Evolutionary conservation across 2,888 invertebrate species (phyloP).

Genomic region (Tricholauxania praeusta): DNA sequence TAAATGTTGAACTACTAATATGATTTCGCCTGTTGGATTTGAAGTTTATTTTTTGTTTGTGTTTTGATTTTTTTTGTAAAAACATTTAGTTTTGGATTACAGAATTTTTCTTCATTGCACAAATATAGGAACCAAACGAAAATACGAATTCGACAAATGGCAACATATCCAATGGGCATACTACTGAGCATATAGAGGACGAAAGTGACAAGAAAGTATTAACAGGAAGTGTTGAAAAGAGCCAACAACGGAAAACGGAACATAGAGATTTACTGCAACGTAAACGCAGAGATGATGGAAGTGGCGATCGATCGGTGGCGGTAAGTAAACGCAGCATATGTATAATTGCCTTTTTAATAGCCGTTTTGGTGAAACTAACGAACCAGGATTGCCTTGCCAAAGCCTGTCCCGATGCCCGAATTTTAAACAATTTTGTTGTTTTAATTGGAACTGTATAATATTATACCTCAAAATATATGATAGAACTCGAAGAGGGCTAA

Average conservation of each 20-base stretch:
- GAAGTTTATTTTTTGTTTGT: slow-evolving; percentile 11
- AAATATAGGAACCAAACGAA: slow-evolving; percentile 62
- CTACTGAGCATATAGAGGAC: slow-evolving; percentile 49
- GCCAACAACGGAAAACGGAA: slow-evolving; percentile 40
- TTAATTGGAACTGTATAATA: too few species aligned
- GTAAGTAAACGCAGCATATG: slow-evolving; percentile 50
- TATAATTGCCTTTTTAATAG: too few species aligned
- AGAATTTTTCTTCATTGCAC: slow-evolving; percentile 34
- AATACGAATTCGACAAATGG: slow-evolving; percentile 61
- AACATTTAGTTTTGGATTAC: not conserved
- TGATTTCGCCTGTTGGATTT: not conserved
- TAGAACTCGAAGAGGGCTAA: too few species aligned
- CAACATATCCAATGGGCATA: slow-evolving; percentile 67
- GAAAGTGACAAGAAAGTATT: slow-evolving; percentile 39
- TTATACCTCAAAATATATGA: too few species aligned
- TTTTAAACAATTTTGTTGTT: too few species aligned
- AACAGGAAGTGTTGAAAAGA: slow-evolving; percentile 37
- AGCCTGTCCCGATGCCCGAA: too few species aligned
- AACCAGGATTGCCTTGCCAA: too few species aligned
- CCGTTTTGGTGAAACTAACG: too few species aligned
- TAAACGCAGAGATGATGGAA: slow-evolving; percentile 62
- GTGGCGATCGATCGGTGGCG: slow-evolving; percentile 64
- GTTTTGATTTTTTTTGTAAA: not conserved
- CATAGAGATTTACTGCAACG: slow-evolving; percentile 48
- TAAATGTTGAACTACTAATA: not conserved